These are phyloP conservation scores for Coenonympha arcania DNA, from an alignment of 2,888 invertebrate genomes.

Conservation along the genomic window DNA sequence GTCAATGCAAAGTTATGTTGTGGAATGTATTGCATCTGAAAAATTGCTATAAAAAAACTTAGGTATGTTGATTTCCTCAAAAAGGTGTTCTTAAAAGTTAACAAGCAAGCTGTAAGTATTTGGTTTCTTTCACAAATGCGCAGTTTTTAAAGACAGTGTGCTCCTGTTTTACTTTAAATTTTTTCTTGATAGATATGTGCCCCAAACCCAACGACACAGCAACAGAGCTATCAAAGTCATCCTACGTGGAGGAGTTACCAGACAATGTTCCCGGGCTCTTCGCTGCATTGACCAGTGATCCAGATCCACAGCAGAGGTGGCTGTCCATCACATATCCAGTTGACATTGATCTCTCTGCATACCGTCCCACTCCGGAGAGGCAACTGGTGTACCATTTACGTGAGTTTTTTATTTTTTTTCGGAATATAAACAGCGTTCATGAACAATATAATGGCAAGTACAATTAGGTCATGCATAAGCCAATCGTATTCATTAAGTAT, in stretches of 20 bases:
- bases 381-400: slow-evolving; percentile 82
- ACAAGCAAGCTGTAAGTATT: no score
- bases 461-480: no score
- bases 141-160: no score
- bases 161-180: not conserved
- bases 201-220: slow-evolving; percentile 87
- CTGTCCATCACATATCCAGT: slow-evolving; percentile 86
- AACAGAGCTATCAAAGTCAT: slow-evolving; percentile 81
- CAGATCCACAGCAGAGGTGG: slow-evolving; percentile 86
- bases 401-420: slow-evolving; percentile 64
- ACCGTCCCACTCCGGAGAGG: slow-evolving; percentile 78
- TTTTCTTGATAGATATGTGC: slow-evolving; percentile 86
- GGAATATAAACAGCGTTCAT: not conserved
- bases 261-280: slow-evolving; percentile 90
- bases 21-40: no score
- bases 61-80: no score
- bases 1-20: no score
- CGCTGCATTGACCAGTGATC: slow-evolving; percentile 84
- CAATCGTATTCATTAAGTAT: no score
- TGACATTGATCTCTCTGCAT: slow-evolving; percentile 79
- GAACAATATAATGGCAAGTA: no score
- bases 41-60: no score
- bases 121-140: no score
- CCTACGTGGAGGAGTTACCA: slow-evolving; percentile 87
- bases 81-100: no score